These are phyloP conservation scores for Candidula unifasciata DNA, from an alignment of 2,888 invertebrate species.

Conservation along the genomic window DNA sequence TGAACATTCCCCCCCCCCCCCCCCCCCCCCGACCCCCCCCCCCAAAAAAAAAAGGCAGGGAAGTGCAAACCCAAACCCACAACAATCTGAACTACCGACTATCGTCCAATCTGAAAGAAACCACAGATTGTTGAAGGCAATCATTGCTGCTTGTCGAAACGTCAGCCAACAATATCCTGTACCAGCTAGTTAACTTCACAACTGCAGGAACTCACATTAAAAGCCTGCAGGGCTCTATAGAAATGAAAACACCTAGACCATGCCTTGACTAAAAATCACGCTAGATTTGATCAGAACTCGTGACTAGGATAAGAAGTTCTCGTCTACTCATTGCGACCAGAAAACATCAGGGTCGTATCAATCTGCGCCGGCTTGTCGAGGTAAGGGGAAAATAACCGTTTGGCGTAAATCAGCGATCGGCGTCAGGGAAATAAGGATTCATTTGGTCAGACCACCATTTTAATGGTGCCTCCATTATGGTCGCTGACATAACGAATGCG, in stretches of 20 bases:
- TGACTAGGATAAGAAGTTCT: constrained; percentile 3
- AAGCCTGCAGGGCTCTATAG: background rate
- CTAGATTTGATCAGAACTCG: background rate
- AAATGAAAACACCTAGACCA: background rate
- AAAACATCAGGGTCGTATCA: background rate
- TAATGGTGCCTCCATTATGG: background rate
- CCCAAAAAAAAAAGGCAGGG: too few species aligned
- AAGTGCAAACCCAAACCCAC: too few species aligned
- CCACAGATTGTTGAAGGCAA: too few species aligned
- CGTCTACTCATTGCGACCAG: background rate
- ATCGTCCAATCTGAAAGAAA: too few species aligned
- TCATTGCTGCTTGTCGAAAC: too few species aligned
- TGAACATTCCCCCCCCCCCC: too few species aligned
- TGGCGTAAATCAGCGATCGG: background rate
- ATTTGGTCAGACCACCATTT: background rate
- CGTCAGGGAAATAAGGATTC: background rate
- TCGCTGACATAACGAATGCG: background rate
- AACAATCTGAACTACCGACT: too few species aligned
- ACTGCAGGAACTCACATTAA: constrained; percentile 8
- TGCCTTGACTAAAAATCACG: constrained; percentile 3
- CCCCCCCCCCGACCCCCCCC: too few species aligned
- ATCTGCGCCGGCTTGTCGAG: constrained; percentile 5
- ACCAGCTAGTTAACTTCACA: background rate
- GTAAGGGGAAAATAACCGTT: background rate
- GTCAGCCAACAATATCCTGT: too few species aligned